Evolutionary conservation across 2,888 invertebrate species (phyloP).

Genomic region (Melipona bicolor): DNA sequence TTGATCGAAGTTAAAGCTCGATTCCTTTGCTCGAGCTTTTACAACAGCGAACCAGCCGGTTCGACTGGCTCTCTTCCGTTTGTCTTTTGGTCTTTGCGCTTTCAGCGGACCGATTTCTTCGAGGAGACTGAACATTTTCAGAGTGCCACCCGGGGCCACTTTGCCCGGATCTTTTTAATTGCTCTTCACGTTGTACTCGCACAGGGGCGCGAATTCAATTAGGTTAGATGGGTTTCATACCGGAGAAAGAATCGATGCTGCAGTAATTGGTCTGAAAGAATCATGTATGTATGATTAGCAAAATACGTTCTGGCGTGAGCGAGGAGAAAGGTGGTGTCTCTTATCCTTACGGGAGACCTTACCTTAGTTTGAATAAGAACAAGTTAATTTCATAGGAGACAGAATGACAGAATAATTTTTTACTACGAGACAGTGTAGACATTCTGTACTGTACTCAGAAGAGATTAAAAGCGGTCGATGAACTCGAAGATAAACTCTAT

Average conservation of each 20-base stretch:
- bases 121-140: constrained; percentile 6
- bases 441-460: not conserved
- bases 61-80: not conserved
- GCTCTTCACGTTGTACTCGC: constrained; percentile 6
- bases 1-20: constrained; percentile 1
- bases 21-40: not conserved
- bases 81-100: not conserved
- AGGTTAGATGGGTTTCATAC: not conserved
- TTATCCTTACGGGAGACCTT: not conserved
- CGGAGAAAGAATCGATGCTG: not conserved
- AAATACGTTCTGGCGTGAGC: not conserved
- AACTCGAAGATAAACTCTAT: not conserved
- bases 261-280: not conserved
- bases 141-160: not conserved
- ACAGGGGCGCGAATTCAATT: constrained; percentile 7
- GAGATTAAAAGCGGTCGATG: constrained; percentile 25
- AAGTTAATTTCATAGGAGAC: not conserved
- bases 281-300: not conserved
- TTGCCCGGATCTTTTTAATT: not conserved
- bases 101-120: constrained; percentile 3
- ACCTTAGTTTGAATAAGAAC: not conserved
- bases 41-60: not conserved
- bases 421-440: not conserved
- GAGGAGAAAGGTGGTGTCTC: not conserved
- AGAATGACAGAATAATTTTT: not conserved